Evolutionary conservation across 2,113 vertebrate genomes (phyloP).

Genomic region (Neotragus pygmaeus): DNA sequence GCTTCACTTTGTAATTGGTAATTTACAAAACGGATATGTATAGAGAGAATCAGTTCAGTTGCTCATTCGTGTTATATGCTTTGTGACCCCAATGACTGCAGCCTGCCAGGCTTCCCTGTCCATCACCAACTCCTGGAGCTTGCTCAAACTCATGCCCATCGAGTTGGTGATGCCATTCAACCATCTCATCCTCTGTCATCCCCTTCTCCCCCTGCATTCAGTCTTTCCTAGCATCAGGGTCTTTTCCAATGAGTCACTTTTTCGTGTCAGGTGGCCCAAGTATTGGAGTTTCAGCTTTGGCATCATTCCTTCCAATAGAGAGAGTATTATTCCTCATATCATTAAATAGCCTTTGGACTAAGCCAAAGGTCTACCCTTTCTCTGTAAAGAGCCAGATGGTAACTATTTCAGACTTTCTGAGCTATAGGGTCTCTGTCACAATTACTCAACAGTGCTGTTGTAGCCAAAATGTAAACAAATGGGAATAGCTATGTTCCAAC

Average conservation of each 20-base stretch:
- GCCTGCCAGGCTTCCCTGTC: not conserved
- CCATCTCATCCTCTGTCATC: not conserved
- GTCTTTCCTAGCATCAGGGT: not conserved
- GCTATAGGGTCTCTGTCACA: not conserved
- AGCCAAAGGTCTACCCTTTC: not conserved
- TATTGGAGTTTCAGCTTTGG: not conserved
- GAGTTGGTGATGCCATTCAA: not conserved
- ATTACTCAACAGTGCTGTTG: not conserved
- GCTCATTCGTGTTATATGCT: not conserved
- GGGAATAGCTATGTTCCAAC: not conserved
- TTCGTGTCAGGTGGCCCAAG: not conserved
- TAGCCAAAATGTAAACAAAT: not conserved
- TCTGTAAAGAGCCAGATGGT: not conserved
- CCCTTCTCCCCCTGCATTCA: not conserved
- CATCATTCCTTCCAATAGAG: not conserved
- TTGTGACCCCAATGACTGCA: not conserved
- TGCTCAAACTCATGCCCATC: not conserved
- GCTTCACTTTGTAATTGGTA: not conserved
- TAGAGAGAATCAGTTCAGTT: not conserved
- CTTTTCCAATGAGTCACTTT: not conserved
- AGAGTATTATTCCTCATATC: not conserved
- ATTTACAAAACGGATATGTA: not conserved
- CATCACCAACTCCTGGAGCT: not conserved
- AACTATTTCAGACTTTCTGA: not conserved
- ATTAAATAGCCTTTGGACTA: not conserved